phyloP scores from a whole-genome alignment of 2,888 invertebrate genomes.

The Spodoptera littoralis region DNA sequence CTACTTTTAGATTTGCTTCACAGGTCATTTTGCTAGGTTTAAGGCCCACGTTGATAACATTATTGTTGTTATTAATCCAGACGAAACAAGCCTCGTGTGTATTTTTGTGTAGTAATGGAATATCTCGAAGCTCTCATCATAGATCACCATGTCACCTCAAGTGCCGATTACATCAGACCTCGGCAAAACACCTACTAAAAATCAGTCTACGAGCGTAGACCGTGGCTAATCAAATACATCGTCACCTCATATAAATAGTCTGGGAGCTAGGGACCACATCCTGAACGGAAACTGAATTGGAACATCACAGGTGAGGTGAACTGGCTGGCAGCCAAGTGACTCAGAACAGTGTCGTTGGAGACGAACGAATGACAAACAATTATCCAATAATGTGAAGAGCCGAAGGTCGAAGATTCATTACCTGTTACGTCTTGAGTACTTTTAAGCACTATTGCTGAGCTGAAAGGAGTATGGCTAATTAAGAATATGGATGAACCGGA shows the following conservation, averaged over 20 bases:
- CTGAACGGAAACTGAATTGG: slow-evolving; percentile 78
- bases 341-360: slow-evolving; percentile 60
- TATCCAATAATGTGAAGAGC: slow-evolving; percentile 58
- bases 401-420: slow-evolving; percentile 58
- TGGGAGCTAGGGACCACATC: slow-evolving; percentile 69
- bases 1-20: background rate
- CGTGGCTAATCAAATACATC: slow-evolving; percentile 69
- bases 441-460: slow-evolving; percentile 46
- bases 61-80: background rate
- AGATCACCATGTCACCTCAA: slow-evolving; percentile 8
- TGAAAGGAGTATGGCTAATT: slow-evolving; percentile 48
- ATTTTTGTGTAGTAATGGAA: slow-evolving; percentile 1
- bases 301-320: slow-evolving; percentile 78
- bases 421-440: slow-evolving; percentile 46
- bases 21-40: background rate
- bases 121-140: slow-evolving; percentile 6
- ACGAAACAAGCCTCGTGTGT: background rate
- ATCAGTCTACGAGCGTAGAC: slow-evolving; percentile 57
- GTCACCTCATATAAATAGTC: slow-evolving; percentile 78
- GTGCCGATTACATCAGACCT: slow-evolving; percentile 35
- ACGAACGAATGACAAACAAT: slow-evolving; percentile 57
- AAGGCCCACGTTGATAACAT: background rate
- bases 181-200: slow-evolving; percentile 37
- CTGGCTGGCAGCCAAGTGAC: slow-evolving; percentile 78
- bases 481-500: slow-evolving; percentile 33